Conservation (phyloP, 2,888 invertebrate species). For the Neoitamus cyanurus region DNA sequence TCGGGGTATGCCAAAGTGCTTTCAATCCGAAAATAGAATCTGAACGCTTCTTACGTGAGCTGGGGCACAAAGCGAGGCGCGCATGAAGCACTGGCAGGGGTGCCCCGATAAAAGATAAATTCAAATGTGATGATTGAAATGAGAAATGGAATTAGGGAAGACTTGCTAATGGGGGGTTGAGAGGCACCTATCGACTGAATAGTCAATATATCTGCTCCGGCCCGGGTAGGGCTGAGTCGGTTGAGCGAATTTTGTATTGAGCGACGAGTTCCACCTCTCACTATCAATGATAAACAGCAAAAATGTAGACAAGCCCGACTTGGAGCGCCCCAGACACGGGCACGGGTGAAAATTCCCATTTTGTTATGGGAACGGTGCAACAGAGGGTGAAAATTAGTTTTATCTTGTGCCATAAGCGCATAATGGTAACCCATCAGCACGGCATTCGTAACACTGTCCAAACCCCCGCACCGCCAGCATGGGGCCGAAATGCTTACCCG, state of each 20-base stretch:
- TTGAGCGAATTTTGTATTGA: neutral
- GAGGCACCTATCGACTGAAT: neutral
- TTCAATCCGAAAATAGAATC: slow-evolving; percentile 14
- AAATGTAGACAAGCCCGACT: slow-evolving; percentile 7
- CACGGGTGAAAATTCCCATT: neutral
- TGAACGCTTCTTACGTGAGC: slow-evolving; percentile 7
- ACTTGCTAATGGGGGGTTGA: neutral
- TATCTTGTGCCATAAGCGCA: slow-evolving; percentile 19
- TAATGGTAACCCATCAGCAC: neutral
- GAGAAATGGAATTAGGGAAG: slow-evolving; percentile 15
- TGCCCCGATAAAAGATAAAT: slow-evolving; percentile 13
- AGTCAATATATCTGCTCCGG: neutral
- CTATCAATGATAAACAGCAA: slow-evolving; percentile 11
- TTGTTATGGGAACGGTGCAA: neutral
- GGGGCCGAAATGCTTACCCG: neutral
- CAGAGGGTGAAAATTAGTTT: slow-evolving; percentile 39
- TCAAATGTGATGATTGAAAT: slow-evolving; percentile 33
- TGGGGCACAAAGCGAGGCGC: neutral
- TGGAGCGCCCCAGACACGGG: neutral
- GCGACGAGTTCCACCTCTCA: neutral
- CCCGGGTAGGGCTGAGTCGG: neutral
- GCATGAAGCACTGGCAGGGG: neutral
- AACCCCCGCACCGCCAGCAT: neutral
- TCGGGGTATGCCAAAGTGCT: neutral
- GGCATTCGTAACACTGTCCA: neutral